These are phyloP conservation scores for Drosophila suzukii DNA, from an alignment of 1,140 invertebrate species.

Conservation along the genomic window DNA sequence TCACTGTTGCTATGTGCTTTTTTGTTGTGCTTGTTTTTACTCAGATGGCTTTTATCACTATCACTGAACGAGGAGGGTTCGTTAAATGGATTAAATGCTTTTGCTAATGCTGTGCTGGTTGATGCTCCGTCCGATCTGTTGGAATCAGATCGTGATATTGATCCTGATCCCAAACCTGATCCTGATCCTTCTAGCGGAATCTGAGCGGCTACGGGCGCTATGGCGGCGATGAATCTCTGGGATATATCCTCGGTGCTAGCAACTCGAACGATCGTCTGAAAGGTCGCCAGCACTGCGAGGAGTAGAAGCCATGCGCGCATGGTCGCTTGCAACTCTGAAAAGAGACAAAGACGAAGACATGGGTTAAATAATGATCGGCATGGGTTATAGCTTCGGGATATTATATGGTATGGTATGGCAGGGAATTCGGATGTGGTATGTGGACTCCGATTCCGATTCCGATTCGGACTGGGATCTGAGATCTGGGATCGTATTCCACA, in stretches of 20 bases:
- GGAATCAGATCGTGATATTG: background rate
- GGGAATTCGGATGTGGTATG: constrained; percentile 13
- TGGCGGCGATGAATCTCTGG: constrained; percentile 80
- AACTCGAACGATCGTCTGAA: constrained; percentile 83
- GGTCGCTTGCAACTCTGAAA: constrained; percentile 86
- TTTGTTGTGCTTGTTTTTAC: constrained; percentile 32
- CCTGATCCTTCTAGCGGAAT: background rate
- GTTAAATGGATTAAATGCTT: constrained; percentile 73
- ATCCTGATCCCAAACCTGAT: background rate
- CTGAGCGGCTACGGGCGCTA: constrained; percentile 45
- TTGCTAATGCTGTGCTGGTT: constrained; percentile 59
- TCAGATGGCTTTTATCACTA: constrained; percentile 60
- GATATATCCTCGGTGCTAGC: constrained; percentile 84
- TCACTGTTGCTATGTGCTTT: constrained; percentile 59
- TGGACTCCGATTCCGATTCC: background rate
- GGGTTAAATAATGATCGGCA: constrained; percentile 62
- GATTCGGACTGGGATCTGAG: background rate
- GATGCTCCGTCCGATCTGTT: background rate
- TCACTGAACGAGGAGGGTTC: constrained; percentile 67
- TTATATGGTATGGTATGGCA: background rate
- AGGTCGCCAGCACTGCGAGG: constrained; percentile 85
- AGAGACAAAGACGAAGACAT: constrained; percentile 80
- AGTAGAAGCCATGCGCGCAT: constrained; percentile 86
- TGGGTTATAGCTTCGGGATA: constrained; percentile 50
- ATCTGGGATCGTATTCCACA: background rate